These are phyloP conservation scores for Stichodactyla helianthus DNA, from an alignment of 64 coral and sea anemone species.

Conservation along the genomic window DNA sequence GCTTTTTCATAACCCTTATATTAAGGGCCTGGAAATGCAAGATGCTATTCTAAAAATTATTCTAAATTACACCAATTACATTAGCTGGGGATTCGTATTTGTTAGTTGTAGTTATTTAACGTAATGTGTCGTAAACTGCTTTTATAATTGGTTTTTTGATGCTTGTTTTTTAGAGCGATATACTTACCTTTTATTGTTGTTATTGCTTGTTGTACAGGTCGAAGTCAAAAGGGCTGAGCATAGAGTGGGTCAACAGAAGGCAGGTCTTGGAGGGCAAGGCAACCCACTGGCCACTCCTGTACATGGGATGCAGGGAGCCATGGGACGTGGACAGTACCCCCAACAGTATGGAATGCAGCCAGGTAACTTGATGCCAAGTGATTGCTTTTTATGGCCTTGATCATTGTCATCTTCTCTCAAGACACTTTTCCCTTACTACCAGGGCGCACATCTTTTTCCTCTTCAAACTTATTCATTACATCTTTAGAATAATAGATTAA, in stretches of 20 bases:
- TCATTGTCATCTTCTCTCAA: too few relatives aligned
- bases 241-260: neutral
- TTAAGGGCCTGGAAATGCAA: neutral
- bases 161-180: neutral
- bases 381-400: too few relatives aligned
- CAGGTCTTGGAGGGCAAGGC: neutral
- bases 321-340: constrained; percentile 2
- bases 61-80: neutral
- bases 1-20: neutral
- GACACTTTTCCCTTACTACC: too few relatives aligned
- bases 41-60: neutral
- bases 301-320: neutral
- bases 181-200: neutral
- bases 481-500: too few relatives aligned
- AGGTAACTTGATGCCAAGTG: neutral
- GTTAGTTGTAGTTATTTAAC: neutral
- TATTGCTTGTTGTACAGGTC: neutral
- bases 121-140: neutral
- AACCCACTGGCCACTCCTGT: constrained; percentile 18
- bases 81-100: neutral
- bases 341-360: constrained; percentile 4
- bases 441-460: too few relatives aligned
- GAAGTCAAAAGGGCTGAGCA: constrained; percentile 25
- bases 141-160: neutral
- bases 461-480: too few relatives aligned